Base-by-base conservation (phyloP, 1,140 invertebrate genomes). In the Cyrtorhinus lividipennis region DNA sequence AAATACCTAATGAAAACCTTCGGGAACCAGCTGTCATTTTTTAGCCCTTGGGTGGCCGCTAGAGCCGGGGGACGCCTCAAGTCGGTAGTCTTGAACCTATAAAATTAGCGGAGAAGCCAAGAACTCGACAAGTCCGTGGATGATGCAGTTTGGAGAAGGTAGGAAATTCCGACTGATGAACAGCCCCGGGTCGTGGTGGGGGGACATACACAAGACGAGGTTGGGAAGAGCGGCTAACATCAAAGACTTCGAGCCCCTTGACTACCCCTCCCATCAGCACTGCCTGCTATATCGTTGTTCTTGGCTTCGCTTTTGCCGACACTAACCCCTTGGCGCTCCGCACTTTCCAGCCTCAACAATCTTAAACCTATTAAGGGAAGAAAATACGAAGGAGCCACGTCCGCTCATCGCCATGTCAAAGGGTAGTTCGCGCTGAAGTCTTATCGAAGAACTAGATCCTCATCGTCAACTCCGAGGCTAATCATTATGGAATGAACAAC, bases 1-100 rank as follows among this genome's bases (percentile, higher is more conserved):
- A 53, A 53, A 53, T 53, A 53, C 12, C 48, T 53, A 53, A 53
- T 53, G 20, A 53, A 53, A 53, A 12, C 48, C 48, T 53, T 53
- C 48, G 8, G 20, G 48, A 53, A 53, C 48, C 48, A 53, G 48
- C 48, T 53, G 48, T 53, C 18, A 53, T 53, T 53, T 53, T 53
- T 53, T 53, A 53, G 5, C 48, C 20, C 48, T 53, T 53, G 10
- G 48, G 48, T 53, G 48, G 48, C 48, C 48, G 10, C 48, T 8
- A 38, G 30, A 38, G 30, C 5, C 30, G 5, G 30, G 30, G 30
- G 5, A 15, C 5, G 30, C 5, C 15, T 5, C 30, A 38, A 38
- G n/a, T n/a, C 30, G 30, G 30, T 38, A 38, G 30, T 38, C 30
- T 15, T 15, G 15, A 38, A 15, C 30, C 30, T 38, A 38, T 38